Conservation (phyloP, 92 coral and sea anemone genomes). For the Siderastrea siderea region DNA sequence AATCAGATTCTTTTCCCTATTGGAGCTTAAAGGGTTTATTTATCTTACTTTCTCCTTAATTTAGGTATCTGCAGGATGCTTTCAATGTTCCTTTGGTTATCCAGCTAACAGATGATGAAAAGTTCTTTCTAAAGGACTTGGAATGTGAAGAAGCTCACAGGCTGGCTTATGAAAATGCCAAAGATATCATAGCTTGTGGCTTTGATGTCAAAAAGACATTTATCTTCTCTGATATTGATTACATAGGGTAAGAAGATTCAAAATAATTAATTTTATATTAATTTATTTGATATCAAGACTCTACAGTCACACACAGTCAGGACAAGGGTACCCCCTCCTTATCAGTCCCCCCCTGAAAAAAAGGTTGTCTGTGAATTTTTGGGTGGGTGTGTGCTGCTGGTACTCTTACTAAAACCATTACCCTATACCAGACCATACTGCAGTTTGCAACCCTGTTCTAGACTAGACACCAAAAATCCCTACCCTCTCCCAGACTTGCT, state of each 20-base stretch:
- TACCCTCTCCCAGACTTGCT: no score
- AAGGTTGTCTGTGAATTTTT: no score
- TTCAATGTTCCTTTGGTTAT: slow-evolving; percentile 97
- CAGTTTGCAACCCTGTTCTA: no score
- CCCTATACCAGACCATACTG: no score
- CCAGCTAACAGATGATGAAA: slow-evolving; percentile 98
- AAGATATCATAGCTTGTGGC: slow-evolving; percentile 98
- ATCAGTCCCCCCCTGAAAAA: no score
- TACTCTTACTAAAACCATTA: no score
- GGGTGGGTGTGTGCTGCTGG: no score
- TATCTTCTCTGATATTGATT: slow-evolving; percentile 97
- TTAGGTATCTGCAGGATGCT: slow-evolving; percentile 95
- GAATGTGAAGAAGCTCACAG: slow-evolving; percentile 94
- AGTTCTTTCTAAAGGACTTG: slow-evolving; percentile 91
- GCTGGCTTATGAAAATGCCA: slow-evolving; percentile 96
- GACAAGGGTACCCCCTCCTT: no score
- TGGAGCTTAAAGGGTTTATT: no score
- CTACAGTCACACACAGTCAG: no score
- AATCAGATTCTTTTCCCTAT: no score
- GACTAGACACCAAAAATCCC: no score
- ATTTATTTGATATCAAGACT: neutral
- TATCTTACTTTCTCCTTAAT: neutral
- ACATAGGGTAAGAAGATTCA: slow-evolving; percentile 79
- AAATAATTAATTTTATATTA: neutral
- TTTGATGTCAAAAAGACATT: slow-evolving; percentile 96